Evolutionary conservation across 2,888 invertebrate species (phyloP).

Genomic region (Chymomyza amoena): DNA sequence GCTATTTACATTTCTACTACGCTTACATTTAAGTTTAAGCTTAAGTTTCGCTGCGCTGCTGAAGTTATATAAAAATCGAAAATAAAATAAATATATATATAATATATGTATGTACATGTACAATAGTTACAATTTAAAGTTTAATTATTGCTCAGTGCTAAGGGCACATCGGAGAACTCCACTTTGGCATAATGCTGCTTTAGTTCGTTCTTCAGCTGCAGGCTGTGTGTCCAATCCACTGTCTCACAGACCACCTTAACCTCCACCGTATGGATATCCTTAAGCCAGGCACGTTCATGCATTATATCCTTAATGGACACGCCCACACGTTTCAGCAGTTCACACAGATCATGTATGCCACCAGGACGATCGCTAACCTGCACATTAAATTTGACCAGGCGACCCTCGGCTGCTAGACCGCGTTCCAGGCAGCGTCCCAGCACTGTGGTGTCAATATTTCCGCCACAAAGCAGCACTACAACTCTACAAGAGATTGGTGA

Average conservation of each 20-base stretch:
- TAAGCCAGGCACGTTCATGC: conserved; percentile 97
- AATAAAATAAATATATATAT: conserved; percentile 1
- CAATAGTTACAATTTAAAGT: neutral
- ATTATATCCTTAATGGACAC: conserved; percentile 97
- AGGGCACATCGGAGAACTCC: conserved; percentile 79
- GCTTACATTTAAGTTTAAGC: conserved; percentile 46
- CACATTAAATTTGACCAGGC: conserved; percentile 86
- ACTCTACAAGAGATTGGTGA: conserved; percentile 81
- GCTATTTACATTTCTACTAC: conserved; percentile 55
- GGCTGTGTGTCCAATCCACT: conserved; percentile 87
- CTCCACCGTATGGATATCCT: conserved; percentile 91
- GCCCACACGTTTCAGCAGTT: conserved; percentile 86
- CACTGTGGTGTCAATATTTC: conserved; percentile 95
- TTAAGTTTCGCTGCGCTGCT: conserved; percentile 48
- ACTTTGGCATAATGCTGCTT: conserved; percentile 81
- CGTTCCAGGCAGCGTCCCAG: conserved; percentile 92
- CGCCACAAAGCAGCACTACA: conserved; percentile 90
- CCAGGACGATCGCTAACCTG: conserved; percentile 92
- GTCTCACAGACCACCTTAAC: conserved; percentile 95
- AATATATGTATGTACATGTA: neutral
- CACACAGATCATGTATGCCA: conserved; percentile 90
- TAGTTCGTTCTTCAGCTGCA: conserved; percentile 82
- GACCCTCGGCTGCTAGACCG: conserved; percentile 91
- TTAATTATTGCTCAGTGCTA: conserved; percentile 65
- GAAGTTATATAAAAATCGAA: conserved; percentile 14